These are phyloP conservation scores for Elysia crispata DNA, from an alignment of 2,888 invertebrate species.

Conservation along the genomic window DNA sequence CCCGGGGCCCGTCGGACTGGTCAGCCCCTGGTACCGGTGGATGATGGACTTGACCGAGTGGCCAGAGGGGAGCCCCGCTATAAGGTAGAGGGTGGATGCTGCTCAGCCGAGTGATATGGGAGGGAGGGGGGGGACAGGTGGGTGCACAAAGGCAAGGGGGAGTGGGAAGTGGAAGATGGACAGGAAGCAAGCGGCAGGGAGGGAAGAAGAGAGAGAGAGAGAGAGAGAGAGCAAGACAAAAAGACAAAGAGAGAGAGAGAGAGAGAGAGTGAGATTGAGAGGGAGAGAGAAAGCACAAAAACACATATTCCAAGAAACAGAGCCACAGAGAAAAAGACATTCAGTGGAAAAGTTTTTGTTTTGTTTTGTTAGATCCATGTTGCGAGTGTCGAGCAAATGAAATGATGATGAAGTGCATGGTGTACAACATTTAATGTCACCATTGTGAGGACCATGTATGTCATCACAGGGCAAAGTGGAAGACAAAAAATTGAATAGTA, in stretches of 20 bases:
- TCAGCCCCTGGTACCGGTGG: conserved; percentile 48
- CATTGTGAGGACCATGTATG: no score
- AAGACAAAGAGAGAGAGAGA: conserved; percentile 13
- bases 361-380: no score
- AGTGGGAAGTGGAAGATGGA: conserved; percentile 16
- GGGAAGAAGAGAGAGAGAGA: conserved; percentile 28
- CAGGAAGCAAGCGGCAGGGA: conserved; percentile 17
- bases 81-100: conserved; percentile 53
- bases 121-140: conserved; percentile 9
- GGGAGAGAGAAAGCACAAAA: not conserved
- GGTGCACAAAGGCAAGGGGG: not conserved
- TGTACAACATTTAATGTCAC: no score
- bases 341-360: no score
- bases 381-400: no score
- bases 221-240: conserved; percentile 29
- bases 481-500: no score
- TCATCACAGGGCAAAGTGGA: no score
- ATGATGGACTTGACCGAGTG: conserved; percentile 55
- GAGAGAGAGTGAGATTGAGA: conserved; percentile 13
- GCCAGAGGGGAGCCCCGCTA: conserved; percentile 53
- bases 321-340: no score
- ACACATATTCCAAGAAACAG: no score
- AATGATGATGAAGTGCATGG: no score
- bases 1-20: conserved; percentile 44
- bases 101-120: conserved; percentile 25